Base-by-base conservation (phyloP, 2,113 vertebrate genomes). In the Corapipo altera region DNA sequence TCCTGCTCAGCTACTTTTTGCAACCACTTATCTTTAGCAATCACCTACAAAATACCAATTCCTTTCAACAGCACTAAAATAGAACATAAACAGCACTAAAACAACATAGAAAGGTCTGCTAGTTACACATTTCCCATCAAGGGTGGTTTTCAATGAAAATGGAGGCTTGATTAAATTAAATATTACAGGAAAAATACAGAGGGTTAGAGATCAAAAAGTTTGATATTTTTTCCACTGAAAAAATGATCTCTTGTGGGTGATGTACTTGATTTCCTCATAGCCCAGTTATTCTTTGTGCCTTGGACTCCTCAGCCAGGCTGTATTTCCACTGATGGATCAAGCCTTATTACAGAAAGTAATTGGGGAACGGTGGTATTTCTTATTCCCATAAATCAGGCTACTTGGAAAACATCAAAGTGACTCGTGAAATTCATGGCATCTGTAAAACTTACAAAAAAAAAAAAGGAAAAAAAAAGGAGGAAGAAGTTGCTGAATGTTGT, bases 331-430 rank as follows among this genome's bases (percentile, higher is more conserved):
- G 84, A 69, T 75, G 70, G 84, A 35, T 33, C 15, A 39, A 94
- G 70, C 61, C 37, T 80, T n/a, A 33, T 71, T 86, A 89, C 57
- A 80, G 72, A 95, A 91, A 96, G 64, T 57, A 94, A 82, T 81
- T 77, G 70, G 70, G 54, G 77, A 88, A 55, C 8, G 11, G 83
- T 61, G 78, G 55, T 95, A 41, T 75, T 92, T 96, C 77, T 74
- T 94, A 59, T 96, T 89, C 93, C 80, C 66, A 71, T 96, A 86
- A 87, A 91, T 87, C 89, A 95, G 81, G 51, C 83, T 58, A 54
- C 88, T 96, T 82, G 55, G 74, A 77, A 95, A 91, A 92, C 64
- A 80, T 90, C 91, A 93, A 77, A 94, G 83, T 39, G 55, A 62
- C 66, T 95, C 86, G 71, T 80, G 88, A 95, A 91, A 91, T 83